Evolutionary conservation across 1,140 invertebrate species (phyloP).

Genomic region (Ostrea denselamellosa): DNA sequence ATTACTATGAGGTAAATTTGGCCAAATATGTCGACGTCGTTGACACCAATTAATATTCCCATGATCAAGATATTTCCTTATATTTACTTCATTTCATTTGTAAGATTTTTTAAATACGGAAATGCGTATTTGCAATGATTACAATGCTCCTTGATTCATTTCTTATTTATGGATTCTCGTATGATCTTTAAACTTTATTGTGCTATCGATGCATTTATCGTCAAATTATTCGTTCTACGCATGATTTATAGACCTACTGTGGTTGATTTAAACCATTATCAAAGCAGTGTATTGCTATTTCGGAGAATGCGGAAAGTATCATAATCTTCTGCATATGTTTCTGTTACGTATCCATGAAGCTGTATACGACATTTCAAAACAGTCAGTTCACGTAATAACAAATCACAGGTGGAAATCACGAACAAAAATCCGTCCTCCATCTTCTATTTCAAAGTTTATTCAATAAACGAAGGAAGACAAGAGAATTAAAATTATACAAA

Average conservation of each 20-base stretch:
- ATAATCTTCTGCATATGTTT: background rate
- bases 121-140: background rate
- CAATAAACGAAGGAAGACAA: too few relatives aligned
- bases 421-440: too few relatives aligned
- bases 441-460: too few relatives aligned
- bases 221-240: background rate
- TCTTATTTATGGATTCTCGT: background rate
- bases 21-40: too few relatives aligned
- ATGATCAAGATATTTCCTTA: background rate
- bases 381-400: too few relatives aligned
- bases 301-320: constrained; percentile 2
- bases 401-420: too few relatives aligned
- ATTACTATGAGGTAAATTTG: too few relatives aligned
- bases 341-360: background rate
- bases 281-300: background rate
- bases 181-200: background rate
- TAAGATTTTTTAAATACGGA: background rate
- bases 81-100: background rate
- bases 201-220: background rate
- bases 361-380: too few relatives aligned
- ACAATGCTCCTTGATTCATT: background rate
- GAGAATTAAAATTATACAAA: too few relatives aligned
- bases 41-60: too few relatives aligned
- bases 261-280: background rate
- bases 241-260: background rate